phyloP scores from a whole-genome alignment of 2,888 invertebrate genomes.

The Blastobasis adustella region DNA sequence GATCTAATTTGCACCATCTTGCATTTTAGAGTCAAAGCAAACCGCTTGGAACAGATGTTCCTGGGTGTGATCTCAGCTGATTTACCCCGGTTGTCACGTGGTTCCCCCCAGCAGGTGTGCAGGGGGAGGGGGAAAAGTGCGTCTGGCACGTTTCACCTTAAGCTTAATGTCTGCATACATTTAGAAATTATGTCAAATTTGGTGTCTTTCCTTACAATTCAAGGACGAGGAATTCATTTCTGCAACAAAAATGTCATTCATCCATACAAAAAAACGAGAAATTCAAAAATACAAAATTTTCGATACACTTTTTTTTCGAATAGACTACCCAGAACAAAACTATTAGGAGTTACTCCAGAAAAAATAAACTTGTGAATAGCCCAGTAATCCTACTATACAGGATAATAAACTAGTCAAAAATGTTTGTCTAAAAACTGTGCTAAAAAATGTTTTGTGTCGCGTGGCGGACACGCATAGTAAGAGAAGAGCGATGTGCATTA shows the following conservation, averaged over 20 bases:
- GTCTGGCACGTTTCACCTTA: not conserved
- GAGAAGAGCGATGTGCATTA: not conserved
- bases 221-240: not conserved
- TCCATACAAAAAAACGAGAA: not conserved
- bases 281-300: not conserved
- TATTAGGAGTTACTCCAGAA: not conserved
- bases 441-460: not conserved
- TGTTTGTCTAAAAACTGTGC: not conserved
- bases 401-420: not conserved
- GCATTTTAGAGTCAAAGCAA: not conserved
- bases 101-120: too few species aligned
- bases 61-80: not conserved
- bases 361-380: not conserved
- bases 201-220: not conserved
- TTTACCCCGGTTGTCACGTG: too few species aligned
- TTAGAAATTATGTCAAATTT: not conserved
- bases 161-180: not conserved
- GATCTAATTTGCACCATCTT: not conserved
- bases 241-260: not conserved
- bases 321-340: not conserved
- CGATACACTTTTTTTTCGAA: not conserved
- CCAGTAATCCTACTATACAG: not conserved
- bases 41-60: not conserved
- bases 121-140: not conserved
- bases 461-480: not conserved